Percentiles rank a stretch among this genome's conserved stretches.
These are phyloP conservation scores for Micronycteris hirsuta DNA, from an alignment of 2,113 vertebrate species.

Conservation along the genomic window DNA sequence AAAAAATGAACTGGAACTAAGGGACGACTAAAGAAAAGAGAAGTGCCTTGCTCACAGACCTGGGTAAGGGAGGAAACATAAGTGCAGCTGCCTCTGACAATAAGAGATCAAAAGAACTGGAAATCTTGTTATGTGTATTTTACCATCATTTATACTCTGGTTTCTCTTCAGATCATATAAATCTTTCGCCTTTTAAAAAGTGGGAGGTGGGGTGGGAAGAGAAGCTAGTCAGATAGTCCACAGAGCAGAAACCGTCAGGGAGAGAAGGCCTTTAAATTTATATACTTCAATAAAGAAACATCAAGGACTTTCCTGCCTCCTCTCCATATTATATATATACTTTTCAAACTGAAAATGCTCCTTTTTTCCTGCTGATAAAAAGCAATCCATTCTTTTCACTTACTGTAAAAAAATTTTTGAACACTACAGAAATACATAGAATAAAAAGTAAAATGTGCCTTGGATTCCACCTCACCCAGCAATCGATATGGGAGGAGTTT, in stretches of 20 bases:
- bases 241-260: not conserved
- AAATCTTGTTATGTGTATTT: not conserved
- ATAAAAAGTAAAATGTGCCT: not conserved
- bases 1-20: not conserved
- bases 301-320: not conserved
- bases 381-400: not conserved
- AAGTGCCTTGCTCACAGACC: not conserved
- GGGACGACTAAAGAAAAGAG: not conserved
- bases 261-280: not conserved
- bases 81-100: not conserved
- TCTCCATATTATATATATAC: not conserved
- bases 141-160: not conserved
- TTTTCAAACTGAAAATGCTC: conserved; percentile 12
- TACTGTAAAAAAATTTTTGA: not conserved
- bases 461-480: not conserved
- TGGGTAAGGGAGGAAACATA: not conserved
- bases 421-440: not conserved
- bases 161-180: too few species aligned
- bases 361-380: not conserved
- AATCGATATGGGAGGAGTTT: not conserved
- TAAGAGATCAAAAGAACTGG: not conserved
- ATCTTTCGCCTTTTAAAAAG: not conserved
- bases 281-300: not conserved
- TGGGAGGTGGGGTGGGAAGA: not conserved
- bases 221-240: not conserved